Percentiles rank a stretch among this genome's conserved stretches.
Evolutionary conservation across 2,113 vertebrate genomes (phyloP).

Genomic region (Empidonax alnorum): DNA sequence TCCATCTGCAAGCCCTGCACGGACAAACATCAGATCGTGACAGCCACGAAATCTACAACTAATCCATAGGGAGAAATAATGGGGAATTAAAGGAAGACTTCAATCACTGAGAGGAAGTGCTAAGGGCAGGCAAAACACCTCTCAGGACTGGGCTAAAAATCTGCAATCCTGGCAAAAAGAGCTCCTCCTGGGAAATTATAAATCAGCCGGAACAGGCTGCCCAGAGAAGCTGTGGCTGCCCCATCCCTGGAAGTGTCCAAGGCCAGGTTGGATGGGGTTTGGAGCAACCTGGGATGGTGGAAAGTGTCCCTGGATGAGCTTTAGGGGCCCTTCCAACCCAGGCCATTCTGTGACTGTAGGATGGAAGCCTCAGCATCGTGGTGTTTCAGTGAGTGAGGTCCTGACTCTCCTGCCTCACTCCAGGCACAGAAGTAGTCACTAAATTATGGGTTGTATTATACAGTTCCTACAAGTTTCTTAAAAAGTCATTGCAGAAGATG

Average conservation of each 20-base stretch:
- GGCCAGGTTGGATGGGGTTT: background rate
- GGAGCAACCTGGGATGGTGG: background rate
- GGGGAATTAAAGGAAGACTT: background rate
- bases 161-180: background rate
- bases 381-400: background rate
- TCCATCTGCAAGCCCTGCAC: background rate
- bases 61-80: background rate
- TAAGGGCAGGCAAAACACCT: background rate
- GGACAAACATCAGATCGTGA: background rate
- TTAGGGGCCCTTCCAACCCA: background rate
- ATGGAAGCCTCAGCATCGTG: background rate
- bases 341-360: background rate
- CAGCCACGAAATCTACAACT: background rate
- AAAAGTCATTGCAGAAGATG: background rate
- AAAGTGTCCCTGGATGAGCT: background rate
- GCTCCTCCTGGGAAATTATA: background rate
- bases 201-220: background rate
- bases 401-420: background rate
- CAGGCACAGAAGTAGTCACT: background rate
- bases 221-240: background rate
- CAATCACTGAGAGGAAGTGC: background rate
- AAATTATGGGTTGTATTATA: background rate
- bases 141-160: background rate
- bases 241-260: background rate
- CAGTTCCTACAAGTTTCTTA: accelerated